Conservation (phyloP, 2,888 invertebrate genomes). For the Prenolepis imparis region DNA sequence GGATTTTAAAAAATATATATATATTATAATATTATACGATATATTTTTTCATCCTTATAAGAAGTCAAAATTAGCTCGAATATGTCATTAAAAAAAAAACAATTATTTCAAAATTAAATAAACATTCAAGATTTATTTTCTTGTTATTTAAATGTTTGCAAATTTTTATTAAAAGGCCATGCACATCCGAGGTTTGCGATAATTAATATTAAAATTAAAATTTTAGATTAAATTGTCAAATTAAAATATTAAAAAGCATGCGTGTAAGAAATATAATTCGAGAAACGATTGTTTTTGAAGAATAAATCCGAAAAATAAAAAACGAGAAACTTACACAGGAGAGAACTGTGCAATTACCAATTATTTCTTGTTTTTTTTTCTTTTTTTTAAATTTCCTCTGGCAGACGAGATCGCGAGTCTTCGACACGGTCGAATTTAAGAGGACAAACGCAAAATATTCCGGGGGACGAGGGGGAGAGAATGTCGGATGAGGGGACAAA, state of each 20-base stretch:
- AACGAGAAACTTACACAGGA: not conserved
- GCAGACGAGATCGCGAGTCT: not conserved
- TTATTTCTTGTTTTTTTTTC: no score
- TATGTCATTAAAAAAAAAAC: not conserved
- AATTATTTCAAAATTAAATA: no score
- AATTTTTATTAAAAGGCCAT: not conserved
- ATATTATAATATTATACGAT: no score
- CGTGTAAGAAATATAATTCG: not conserved
- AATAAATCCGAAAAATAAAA: not conserved
- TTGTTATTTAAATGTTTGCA: not conserved
- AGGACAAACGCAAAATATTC: not conserved
- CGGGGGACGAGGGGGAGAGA: not conserved
- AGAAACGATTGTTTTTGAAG: not conserved
- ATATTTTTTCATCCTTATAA: no score
- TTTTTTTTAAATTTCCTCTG: not conserved
- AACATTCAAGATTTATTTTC: not conserved
- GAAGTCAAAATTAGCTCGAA: no score
- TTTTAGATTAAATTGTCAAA: not conserved
- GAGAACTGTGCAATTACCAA: not conserved
- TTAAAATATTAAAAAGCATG: not conserved
- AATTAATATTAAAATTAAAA: not conserved
- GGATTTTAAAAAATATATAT: no score
- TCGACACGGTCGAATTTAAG: not conserved
- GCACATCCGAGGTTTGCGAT: not conserved
- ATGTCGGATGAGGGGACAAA: constrained; percentile 35